phyloP scores from a whole-genome alignment of 1,140 invertebrate genomes.

The Ditylenchus dipsaci region DNA sequence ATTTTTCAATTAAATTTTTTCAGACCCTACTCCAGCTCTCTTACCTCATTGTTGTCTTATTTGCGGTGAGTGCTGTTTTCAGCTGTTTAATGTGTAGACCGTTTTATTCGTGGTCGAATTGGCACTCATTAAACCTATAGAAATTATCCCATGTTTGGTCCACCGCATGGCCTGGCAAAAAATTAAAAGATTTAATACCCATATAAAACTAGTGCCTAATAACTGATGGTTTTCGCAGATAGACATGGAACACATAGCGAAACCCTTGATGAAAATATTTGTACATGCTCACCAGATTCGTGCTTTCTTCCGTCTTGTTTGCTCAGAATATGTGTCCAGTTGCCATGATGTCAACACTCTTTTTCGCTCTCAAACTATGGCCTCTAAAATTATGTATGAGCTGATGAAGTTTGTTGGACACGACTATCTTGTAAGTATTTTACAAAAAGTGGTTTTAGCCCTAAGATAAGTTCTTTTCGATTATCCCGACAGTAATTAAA shows the following conservation, averaged over 20 bases:
- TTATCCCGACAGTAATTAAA: not conserved
- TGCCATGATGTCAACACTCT: slow-evolving; percentile 77
- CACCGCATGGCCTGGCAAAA: no score
- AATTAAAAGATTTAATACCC: not conserved
- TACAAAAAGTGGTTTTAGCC: not conserved
- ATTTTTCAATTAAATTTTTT: no score
- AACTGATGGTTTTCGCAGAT: slow-evolving; percentile 36
- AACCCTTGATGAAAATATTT: slow-evolving; percentile 54
- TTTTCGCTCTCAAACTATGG: slow-evolving; percentile 84
- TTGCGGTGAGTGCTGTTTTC: slow-evolving; percentile 30
- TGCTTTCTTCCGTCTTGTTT: slow-evolving; percentile 46
- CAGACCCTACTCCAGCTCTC: slow-evolving; percentile 12
- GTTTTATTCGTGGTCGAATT: no score
- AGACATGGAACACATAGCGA: slow-evolving; percentile 44
- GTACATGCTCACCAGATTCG: slow-evolving; percentile 44
- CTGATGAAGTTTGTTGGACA: slow-evolving; percentile 82
- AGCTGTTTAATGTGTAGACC: no score
- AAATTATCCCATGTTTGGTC: no score
- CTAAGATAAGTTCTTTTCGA: not conserved
- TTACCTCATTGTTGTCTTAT: slow-evolving; percentile 36
- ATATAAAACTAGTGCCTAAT: no score
- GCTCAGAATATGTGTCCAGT: slow-evolving; percentile 44
- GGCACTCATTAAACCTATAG: no score
- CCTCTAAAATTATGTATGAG: slow-evolving; percentile 91
- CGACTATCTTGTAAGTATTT: slow-evolving; percentile 68